Evolutionary conservation across 1,140 invertebrate species (phyloP).

Genomic region (Tetragonula clypearis): DNA sequence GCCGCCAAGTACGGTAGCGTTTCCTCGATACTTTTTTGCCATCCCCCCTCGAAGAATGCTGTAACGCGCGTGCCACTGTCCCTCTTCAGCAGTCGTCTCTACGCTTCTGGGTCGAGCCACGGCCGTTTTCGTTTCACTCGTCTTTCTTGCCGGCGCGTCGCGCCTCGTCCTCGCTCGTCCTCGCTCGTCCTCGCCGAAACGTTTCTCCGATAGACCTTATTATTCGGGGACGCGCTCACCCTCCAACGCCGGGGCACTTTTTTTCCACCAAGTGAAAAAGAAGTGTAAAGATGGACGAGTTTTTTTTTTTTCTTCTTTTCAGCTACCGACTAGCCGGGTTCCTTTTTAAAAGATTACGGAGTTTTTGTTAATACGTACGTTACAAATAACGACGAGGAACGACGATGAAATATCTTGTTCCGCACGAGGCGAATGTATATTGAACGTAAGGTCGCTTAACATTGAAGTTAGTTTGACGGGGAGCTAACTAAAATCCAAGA

Average conservation of each 20-base stretch:
- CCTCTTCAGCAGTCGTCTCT: constrained; percentile 15
- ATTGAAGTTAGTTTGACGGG: no score
- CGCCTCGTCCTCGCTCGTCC: no score
- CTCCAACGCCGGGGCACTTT: not conserved
- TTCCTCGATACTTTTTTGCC: constrained; percentile 61
- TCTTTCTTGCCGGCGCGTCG: constrained; percentile 26
- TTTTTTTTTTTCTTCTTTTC: not conserved
- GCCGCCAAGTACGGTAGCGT: constrained; percentile 66
- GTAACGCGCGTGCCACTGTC: constrained; percentile 40
- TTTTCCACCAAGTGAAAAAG: not conserved
- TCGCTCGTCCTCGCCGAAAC: not conserved
- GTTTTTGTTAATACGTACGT: not conserved
- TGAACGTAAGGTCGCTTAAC: no score
- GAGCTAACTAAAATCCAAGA: not conserved
- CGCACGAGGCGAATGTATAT: no score
- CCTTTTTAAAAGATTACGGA: not conserved
- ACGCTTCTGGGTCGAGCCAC: constrained; percentile 31
- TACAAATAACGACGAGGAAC: not conserved
- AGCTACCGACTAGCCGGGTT: no score
- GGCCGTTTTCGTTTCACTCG: constrained; percentile 41
- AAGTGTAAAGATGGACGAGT: not conserved
- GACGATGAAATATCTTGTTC: not conserved
- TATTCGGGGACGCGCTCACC: not conserved
- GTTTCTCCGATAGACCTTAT: constrained; percentile 29
- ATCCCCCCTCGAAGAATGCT: constrained; percentile 38